Evolutionary conservation across 2,797 vertebrate species (phyloP), one percentile per base, ranked within the genome.

Genomic region (Coregonus sp.): DNA sequence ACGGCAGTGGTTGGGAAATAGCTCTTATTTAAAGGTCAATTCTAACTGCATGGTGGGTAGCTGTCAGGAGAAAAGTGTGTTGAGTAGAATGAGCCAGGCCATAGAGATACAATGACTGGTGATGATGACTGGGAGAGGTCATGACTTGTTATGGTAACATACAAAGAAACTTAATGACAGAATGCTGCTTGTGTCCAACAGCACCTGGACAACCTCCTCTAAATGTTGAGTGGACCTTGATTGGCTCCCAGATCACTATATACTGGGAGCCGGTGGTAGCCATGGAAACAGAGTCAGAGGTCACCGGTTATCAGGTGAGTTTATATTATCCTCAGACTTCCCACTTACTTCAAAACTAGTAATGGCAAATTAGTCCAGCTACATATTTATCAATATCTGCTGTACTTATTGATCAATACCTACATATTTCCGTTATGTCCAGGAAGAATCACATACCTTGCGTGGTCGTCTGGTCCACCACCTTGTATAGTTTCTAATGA

Each of bases 221-320:
- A 80, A 98, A 97, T 1, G 86, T 98, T 3, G 91, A 96, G 84
- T 99, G 98, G 98, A 98, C 96, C n/a, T 92, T 97, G 63, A 97
- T 96, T 35, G 95, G 95, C 81, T 95, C 95, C 25, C 96, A 95
- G 76, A 94, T 99, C 50, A 89, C 95, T 69, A 94, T 99, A 84
- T 96, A 94, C 87, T 98, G 98, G 98, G 98, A 98, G 67, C 95
- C 96, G 61, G 97, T 99, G 59, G 92, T 93, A 86, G 97, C 97
- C 1, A 93, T 94, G 94, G 98, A 97, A 81, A 97, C 97, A 0
- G 98, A 99, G 90, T 97, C 97, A 0, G 95, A 97, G 82, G 97
- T 98, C 84, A 97, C 91, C 9, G 98, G 97, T 2, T 99, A 99
- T 88, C 96, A 97, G 91, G 98, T 97, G 89, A 94, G 95, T 84